Evolutionary conservation across 2,113 vertebrate genomes (phyloP).

Genomic region (Actenoides lindsayi): DNA sequence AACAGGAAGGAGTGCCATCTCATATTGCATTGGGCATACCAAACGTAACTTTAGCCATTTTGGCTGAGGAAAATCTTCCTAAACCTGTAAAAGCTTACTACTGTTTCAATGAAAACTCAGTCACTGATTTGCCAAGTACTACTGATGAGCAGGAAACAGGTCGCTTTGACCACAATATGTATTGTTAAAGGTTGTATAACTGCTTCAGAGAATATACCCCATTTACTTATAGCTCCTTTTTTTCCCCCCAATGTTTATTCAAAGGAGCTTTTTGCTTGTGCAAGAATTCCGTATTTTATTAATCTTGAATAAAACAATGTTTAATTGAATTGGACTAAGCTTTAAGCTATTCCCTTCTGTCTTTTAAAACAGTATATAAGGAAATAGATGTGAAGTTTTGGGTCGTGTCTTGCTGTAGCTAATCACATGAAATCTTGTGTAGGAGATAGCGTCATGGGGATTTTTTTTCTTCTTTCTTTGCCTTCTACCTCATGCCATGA

Average conservation of each 20-base stretch:
- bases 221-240: background rate
- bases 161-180: background rate
- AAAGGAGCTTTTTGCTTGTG: background rate
- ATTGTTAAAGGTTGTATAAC: background rate
- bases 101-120: background rate
- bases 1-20: background rate
- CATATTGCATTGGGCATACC: background rate
- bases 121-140: background rate
- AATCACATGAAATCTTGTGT: background rate
- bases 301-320: background rate
- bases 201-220: background rate
- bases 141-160: background rate
- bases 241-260: fast-evolving
- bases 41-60: background rate
- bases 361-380: background rate
- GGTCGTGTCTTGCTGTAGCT: background rate
- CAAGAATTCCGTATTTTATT: background rate
- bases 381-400: background rate
- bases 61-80: background rate
- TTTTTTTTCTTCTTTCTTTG: background rate
- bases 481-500: background rate
- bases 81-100: background rate
- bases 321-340: background rate
- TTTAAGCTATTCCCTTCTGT: background rate
- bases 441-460: background rate